Evolutionary conservation across 2,113 vertebrate genomes (phyloP), one percentile per base, ranked within the genome.

Genomic region (Mionectes macconnelli): DNA sequence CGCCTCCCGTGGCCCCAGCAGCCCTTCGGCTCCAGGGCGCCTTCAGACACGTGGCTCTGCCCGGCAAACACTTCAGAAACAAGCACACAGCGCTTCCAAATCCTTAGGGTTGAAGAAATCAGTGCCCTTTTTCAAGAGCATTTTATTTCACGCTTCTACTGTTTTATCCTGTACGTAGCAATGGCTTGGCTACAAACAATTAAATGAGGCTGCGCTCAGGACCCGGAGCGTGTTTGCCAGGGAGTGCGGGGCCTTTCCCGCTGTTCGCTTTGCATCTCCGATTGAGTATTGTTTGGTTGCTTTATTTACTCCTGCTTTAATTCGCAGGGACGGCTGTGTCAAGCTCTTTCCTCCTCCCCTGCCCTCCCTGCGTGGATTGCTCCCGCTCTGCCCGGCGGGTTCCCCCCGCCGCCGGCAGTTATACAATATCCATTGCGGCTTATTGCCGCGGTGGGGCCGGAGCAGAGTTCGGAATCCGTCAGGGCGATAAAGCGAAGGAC

Each of bases 281-380:
- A 12, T 10, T 56, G 56, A 59, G 42, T 50, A 27, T 62, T 59
- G 27, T 63, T 89, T 86, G 85, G 89, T 92, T 55, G 74, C 53
- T 82, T 74, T 84, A 90, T 87, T 96, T 92, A 78, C 55, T 84
- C 74, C 39, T 27, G 1, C 69, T 85, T 90, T 89, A 55, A 94
- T 89, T 90, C 42, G 47, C 59, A 74, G 76, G 55, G 62, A 8
- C 6, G 62, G 49, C 80, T 49, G 25, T 56, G 75, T 42, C 31
- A 21, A 45, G 73, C 53, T 59, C 86, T 33, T 66, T 74, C 47
- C 45, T 81, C 60, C 49, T 75, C 87, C 69, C 85, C 67, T 70
- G 45, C 47, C 30, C 57, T 83, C 60, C 66, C 59, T 1, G 13
- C 0, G 2, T 44, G 82, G 72, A 53, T 75, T 23, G 69, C 84